Evolutionary conservation across 23 tunicate genomes (phyloP).

Genomic region (Diplosoma virens): DNA sequence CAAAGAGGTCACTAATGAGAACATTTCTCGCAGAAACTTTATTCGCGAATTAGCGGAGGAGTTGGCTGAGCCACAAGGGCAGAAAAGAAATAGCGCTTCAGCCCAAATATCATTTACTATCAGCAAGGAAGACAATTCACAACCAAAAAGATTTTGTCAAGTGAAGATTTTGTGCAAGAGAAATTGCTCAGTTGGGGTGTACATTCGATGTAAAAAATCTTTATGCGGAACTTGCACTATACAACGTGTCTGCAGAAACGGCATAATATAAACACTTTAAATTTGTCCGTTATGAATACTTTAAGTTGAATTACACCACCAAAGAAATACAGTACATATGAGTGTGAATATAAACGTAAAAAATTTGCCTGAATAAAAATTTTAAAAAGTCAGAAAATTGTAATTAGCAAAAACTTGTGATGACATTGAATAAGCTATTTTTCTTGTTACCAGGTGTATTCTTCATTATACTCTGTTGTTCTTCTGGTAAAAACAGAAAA

Average conservation of each 20-base stretch:
- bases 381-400: too few species aligned
- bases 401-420: too few species aligned
- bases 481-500: too few species aligned
- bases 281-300: too few species aligned
- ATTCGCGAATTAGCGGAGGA: constrained; percentile 16
- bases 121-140: not conserved
- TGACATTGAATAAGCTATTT: too few species aligned
- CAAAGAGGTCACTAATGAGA: constrained; percentile 19
- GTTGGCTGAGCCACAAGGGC: constrained; percentile 20
- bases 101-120: not conserved
- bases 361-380: too few species aligned
- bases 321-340: too few species aligned
- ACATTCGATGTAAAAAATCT: constrained; percentile 14
- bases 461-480: too few species aligned
- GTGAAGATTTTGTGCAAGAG: constrained; percentile 27
- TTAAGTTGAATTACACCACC: too few species aligned
- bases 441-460: too few species aligned
- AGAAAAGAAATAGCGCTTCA: constrained; percentile 2
- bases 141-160: constrained; percentile 21
- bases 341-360: too few species aligned
- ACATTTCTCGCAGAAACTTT: constrained; percentile 18
- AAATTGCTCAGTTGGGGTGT: constrained; percentile 20
- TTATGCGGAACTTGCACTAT: constrained; percentile 25
- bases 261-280: too few species aligned
- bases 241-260: constrained; percentile 23